phyloP scores from a whole-genome alignment of 2,797 vertebrate species.

The Glossophaga mutica region DNA sequence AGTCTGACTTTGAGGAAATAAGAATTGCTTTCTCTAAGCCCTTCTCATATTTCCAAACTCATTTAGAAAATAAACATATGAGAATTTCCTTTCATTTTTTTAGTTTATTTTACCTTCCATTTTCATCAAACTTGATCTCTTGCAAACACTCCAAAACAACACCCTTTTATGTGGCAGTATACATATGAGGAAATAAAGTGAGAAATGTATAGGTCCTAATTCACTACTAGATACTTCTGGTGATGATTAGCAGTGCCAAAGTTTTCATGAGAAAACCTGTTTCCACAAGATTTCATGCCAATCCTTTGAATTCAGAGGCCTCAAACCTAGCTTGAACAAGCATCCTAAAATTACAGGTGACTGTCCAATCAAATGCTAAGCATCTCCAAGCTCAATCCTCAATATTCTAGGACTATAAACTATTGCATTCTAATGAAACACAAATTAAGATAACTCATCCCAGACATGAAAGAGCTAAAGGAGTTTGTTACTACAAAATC shows the following conservation, averaged over 20 bases:
- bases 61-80: not conserved
- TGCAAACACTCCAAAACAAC: not conserved
- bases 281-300: not conserved
- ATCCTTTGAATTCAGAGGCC: not conserved
- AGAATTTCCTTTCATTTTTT: not conserved
- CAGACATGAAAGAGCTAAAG: not conserved
- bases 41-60: conserved; percentile 5
- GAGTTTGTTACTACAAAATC: not conserved
- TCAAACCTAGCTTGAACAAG: not conserved
- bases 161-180: not conserved
- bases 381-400: not conserved
- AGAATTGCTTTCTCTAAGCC: not conserved
- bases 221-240: not conserved
- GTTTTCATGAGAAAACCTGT: conserved; percentile 18
- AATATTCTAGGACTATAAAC: not conserved
- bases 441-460: not conserved
- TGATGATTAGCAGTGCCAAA: not conserved
- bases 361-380: not conserved
- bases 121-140: conserved; percentile 5
- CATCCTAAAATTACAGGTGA: not conserved
- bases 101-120: not conserved
- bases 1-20: not conserved
- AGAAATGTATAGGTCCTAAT: not conserved
- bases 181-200: conserved; percentile 16
- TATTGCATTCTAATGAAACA: not conserved